Evolutionary conservation across 2,113 vertebrate genomes (phyloP).

Genomic region (Phyllostomus hastatus): DNA sequence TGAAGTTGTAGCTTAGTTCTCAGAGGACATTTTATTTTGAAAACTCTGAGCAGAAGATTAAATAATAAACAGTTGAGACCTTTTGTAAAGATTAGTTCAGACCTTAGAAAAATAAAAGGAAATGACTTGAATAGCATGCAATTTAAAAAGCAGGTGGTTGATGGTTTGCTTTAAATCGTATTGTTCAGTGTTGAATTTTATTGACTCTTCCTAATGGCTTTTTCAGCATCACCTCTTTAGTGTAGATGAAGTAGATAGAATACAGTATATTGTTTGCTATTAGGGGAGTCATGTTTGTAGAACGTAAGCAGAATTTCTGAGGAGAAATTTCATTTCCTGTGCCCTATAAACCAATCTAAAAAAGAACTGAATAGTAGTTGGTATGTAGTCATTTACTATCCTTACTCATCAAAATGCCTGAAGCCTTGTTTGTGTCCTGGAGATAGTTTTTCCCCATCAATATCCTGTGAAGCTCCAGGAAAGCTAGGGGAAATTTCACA

Average conservation of each 20-base stretch:
- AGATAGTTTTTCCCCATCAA: not conserved
- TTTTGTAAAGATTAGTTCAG: conserved; percentile 57
- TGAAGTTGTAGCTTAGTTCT: not conserved
- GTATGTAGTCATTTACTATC: conserved; percentile 55
- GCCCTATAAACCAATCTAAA: conserved; percentile 69
- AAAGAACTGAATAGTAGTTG: conserved; percentile 62
- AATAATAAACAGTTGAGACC: conserved; percentile 35
- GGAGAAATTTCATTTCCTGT: conserved; percentile 81
- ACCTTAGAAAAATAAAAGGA: conserved; percentile 62
- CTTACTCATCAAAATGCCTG: conserved; percentile 49
- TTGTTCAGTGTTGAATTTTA: conserved; percentile 59
- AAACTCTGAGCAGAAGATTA: not conserved
- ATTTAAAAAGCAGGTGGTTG: conserved; percentile 61
- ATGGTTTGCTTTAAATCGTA: conserved; percentile 64
- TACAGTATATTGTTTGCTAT: conserved; percentile 49
- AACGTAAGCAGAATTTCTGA: conserved; percentile 54
- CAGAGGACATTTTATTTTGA: conserved; percentile 32
- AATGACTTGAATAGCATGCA: conserved; percentile 51
- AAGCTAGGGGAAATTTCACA: not conserved
- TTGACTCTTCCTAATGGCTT: not conserved
- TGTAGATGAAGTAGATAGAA: conserved; percentile 42
- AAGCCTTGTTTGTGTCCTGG: conserved; percentile 24
- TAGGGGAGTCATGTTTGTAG: conserved; percentile 44
- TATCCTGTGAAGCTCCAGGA: conserved; percentile 47
- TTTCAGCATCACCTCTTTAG: conserved; percentile 43